These are phyloP conservation scores for Ciconia boyciana DNA, from an alignment of 2,113 vertebrate species.

Conservation along the genomic window DNA sequence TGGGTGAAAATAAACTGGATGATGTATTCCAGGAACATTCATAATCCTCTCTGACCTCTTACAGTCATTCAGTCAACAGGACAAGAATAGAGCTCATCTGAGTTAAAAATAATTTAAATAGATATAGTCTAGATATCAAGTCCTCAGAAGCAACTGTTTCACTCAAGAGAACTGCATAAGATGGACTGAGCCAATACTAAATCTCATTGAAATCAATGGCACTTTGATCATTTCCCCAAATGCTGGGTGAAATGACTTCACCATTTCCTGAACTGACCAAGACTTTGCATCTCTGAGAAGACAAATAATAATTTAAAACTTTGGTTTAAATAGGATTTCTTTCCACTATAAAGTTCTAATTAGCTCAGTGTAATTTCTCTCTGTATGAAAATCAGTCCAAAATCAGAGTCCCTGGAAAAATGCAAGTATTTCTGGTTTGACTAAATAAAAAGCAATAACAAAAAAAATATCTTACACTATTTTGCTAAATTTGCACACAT, in stretches of 20 bases:
- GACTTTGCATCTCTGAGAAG: background rate
- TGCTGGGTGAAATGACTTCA: background rate
- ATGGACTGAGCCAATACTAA: background rate
- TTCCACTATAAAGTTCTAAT: background rate
- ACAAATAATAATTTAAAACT: background rate
- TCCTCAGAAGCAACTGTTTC: background rate
- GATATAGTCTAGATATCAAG: background rate
- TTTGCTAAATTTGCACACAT: background rate
- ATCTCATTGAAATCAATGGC: background rate
- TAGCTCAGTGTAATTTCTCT: background rate
- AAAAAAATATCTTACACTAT: accelerated
- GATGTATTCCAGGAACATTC: background rate
- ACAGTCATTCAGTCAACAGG: background rate
- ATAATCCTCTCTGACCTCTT: background rate
- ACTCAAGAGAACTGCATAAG: background rate
- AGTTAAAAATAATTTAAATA: background rate
- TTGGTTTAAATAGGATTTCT: background rate
- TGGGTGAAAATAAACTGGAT: background rate
- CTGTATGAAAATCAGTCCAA: background rate
- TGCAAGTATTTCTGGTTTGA: background rate
- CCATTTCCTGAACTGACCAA: background rate
- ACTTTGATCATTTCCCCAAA: background rate
- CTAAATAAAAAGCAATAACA: background rate
- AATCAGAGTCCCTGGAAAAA: background rate
- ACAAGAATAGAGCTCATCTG: background rate